Conservation (phyloP, 2,888 invertebrate genomes). For the Andrena bicolor region DNA sequence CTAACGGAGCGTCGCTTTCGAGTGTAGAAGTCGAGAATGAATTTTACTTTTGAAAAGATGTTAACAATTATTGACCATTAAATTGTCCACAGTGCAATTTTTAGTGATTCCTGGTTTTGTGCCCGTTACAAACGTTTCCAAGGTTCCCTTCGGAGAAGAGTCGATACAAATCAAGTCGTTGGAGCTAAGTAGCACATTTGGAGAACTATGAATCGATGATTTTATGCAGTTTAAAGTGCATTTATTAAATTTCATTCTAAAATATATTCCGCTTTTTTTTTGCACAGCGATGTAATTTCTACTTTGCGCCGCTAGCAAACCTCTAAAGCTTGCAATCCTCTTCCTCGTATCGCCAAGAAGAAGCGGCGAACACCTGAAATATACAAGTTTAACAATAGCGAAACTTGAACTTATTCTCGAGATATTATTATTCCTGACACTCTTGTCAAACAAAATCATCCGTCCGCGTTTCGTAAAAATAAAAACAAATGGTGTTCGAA, state of each 20-base stretch:
- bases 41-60: too few relatives aligned
- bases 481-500: background rate
- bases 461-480: background rate
- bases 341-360: too few relatives aligned
- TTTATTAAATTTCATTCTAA: background rate
- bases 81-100: background rate
- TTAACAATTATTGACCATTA: too few relatives aligned
- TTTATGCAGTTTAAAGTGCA: too few relatives aligned
- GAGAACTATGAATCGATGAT: too few relatives aligned
- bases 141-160: slow-evolving; percentile 11
- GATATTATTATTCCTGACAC: background rate
- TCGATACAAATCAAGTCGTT: slow-evolving; percentile 20
- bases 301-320: background rate
- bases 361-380: too few relatives aligned
- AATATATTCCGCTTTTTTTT: background rate
- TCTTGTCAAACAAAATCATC: background rate
- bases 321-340: too few relatives aligned
- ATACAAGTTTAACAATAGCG: too few relatives aligned
- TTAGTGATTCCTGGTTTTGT: background rate
- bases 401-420: too few relatives aligned
- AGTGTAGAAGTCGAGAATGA: too few relatives aligned
- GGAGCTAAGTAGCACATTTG: too few relatives aligned
- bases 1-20: too few relatives aligned
- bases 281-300: background rate
- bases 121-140: slow-evolving; percentile 13